Evolutionary conservation across 2,888 invertebrate species (phyloP), one percentile per base, ranked within the genome.

Genomic region (Empis stercorea): DNA sequence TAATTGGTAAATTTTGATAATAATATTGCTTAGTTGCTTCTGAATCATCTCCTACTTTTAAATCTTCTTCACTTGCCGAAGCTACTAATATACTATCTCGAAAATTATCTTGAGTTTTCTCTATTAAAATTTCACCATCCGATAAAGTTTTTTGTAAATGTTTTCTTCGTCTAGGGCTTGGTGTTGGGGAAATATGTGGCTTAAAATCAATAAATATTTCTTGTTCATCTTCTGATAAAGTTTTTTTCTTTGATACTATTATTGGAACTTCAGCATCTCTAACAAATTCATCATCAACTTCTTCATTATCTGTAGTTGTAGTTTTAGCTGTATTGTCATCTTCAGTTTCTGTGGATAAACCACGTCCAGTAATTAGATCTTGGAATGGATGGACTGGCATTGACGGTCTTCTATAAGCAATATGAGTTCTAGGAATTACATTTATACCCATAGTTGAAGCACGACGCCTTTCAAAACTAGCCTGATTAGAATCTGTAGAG

Each of bases 171-270:
- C 73, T 72, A 30, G 76, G 75, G 50, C 78, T 76, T 45, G 77
- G 77, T 45, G 78, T 78, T 45, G 81, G 79, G 15, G 81, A 79
- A 13, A 79, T 70, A 52, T 79, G 76, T 7, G 89, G 89, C 67
- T 89, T 87, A 63, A 88, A 89, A 63, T 89, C 86, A 54, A 89
- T 88, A 52, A 89, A 81, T 48, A 89, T 88, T 70, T 88, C 88
- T 56, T 79, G 78, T 62, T 83, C 82, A 58, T 80, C 80, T 56
- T 79, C 76, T 53, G 78, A 73, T 62, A 27, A 4, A 4, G 2
- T 17, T 17, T 11, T 38, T 9, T 27, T 27, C 23, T 9, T 14
- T n/a, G n/a, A n/a, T n/a, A n/a, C n/a, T n/a, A 11, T n/a, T 20
- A 10, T 50, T 51, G 30, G 43, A 56, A 57, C 44, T 23, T 56